Evolutionary conservation across 2,797 vertebrate species (phyloP).

Genomic region (Hybognathus amarus): DNA sequence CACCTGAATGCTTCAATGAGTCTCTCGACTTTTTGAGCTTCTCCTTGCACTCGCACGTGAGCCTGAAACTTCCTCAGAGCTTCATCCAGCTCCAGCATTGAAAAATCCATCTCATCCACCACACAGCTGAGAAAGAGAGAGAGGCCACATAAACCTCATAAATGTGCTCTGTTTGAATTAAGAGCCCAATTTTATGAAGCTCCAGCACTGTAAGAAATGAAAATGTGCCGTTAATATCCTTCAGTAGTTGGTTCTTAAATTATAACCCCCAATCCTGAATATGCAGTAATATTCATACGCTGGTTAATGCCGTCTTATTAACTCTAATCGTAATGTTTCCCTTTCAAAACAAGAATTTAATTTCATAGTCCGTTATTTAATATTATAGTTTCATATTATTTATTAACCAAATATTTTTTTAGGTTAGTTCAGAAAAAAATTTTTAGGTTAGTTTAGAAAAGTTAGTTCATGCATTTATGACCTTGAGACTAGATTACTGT

Average conservation of each 20-base stretch:
- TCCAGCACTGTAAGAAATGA: background rate
- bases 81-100: conserved; percentile 96
- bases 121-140: conserved; percentile 83
- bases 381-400: background rate
- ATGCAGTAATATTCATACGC: background rate
- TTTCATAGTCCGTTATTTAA: background rate
- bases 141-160: background rate
- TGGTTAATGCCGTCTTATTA: background rate
- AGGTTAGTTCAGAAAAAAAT: no score
- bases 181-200: conserved; percentile 12
- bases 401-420: background rate
- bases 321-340: background rate
- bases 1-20: conserved; percentile 99
- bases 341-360: background rate
- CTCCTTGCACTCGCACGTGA: conserved; percentile 97
- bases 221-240: background rate
- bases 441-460: no score
- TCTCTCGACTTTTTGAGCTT: conserved; percentile 97
- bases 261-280: background rate
- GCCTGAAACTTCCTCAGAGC: conserved; percentile 99
- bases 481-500: no score
- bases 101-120: conserved; percentile 99
- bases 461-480: no score
- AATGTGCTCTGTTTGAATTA: conserved; percentile 12
- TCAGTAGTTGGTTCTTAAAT: conserved; percentile 2